These are phyloP conservation scores for Nematolebias whitei DNA, from an alignment of 2,113 vertebrate species.

Conservation along the genomic window DNA sequence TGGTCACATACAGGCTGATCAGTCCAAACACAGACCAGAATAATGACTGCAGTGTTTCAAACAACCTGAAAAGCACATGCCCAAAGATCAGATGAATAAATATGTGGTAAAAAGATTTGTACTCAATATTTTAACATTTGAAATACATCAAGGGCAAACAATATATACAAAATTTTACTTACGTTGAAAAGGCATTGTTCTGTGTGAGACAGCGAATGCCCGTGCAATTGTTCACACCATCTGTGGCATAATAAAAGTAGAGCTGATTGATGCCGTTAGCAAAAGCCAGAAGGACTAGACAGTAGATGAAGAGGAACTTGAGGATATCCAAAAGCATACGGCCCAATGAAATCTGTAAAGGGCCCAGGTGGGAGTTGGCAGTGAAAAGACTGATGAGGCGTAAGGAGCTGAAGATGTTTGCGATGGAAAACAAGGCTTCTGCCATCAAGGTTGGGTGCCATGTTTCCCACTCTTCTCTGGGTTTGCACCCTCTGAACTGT, in stretches of 20 bases:
- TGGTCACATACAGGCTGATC: conserved; percentile 93
- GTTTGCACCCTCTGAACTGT: conserved; percentile 84
- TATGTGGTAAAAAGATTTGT: background rate
- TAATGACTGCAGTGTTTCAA: conserved; percentile 94
- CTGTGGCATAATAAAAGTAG: conserved; percentile 91
- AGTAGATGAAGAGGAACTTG: conserved; percentile 99
- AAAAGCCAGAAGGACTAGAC: conserved; percentile 93
- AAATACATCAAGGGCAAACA: background rate
- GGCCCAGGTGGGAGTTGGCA: conserved; percentile 97
- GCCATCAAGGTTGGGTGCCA: conserved; percentile 96
- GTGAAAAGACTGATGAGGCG: conserved; percentile 97
- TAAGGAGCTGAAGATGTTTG: conserved; percentile 98
- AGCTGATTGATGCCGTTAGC: conserved; percentile 97
- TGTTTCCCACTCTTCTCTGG: conserved; percentile 88
- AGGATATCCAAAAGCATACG: conserved; percentile 99
- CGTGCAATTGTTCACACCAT: conserved; percentile 76
- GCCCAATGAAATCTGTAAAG: conserved; percentile 96
- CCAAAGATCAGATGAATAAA: conserved; percentile 14
- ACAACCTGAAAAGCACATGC: conserved; percentile 83
- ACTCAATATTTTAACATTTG: background rate
- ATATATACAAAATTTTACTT: conserved; percentile 67
- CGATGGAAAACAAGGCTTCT: conserved; percentile 94
- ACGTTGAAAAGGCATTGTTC: conserved; percentile 98
- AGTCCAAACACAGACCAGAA: conserved; percentile 99
- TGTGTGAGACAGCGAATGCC: conserved; percentile 92